These are phyloP conservation scores for Cylindroiulus punctatus DNA, from an alignment of 2,888 invertebrate genomes.

Conservation along the genomic window DNA sequence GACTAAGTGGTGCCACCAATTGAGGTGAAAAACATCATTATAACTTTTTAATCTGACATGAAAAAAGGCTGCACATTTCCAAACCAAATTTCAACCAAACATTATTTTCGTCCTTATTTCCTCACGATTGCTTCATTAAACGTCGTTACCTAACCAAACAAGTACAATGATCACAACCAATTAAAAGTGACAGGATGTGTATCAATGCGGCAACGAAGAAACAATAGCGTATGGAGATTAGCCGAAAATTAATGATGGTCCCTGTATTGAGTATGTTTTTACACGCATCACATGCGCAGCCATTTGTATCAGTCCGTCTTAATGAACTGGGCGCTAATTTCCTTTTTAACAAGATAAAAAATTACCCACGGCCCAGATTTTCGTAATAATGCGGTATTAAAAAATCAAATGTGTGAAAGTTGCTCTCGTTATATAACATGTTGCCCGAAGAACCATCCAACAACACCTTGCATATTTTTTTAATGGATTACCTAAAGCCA, in stretches of 20 bases:
- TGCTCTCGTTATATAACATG: too few species aligned
- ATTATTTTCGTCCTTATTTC: neutral
- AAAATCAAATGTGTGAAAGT: neutral
- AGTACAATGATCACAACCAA: slow-evolving; percentile 22
- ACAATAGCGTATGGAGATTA: slow-evolving; percentile 26
- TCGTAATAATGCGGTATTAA: neutral
- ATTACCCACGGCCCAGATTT: neutral
- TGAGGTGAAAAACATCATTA: slow-evolving; percentile 9
- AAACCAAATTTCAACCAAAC: slow-evolving; percentile 8
- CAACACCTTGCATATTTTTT: too few species aligned
- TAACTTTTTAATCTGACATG: neutral
- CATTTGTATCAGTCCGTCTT: neutral
- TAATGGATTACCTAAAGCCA: too few species aligned
- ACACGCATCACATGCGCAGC: neutral
- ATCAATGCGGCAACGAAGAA: slow-evolving; percentile 15
- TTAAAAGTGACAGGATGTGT: slow-evolving; percentile 32
- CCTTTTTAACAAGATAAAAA: neutral
- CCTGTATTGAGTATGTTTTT: slow-evolving; percentile 17
- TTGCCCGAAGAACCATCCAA: too few species aligned
- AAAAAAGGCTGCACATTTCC: neutral
- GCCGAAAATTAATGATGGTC: neutral
- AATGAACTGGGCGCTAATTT: neutral
- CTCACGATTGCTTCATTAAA: slow-evolving; percentile 19
- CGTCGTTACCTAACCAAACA: neutral
- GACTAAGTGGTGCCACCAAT: neutral